Evolutionary conservation across 2,888 invertebrate species (phyloP), one percentile per base, ranked within the genome.

Genomic region (Himalopsyche japonica): DNA sequence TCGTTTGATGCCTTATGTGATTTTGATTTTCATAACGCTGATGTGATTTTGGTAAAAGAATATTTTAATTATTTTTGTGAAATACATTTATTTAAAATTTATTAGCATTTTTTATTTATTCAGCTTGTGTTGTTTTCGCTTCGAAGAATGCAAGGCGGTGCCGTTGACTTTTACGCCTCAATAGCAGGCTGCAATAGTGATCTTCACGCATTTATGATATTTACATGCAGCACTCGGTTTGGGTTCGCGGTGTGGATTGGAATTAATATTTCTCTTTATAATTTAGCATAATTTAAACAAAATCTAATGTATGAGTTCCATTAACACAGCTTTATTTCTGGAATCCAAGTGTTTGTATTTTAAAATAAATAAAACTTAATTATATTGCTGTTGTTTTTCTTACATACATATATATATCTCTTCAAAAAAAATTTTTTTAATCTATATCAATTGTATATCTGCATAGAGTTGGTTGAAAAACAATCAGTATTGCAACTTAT

Each of bases 271-370:
- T 77, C 24, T 37, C 34, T 77, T 37, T 32, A 37, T 77, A 32
- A 32, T 37, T 43, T 34, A 77, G 34, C 34, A 77, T 77, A 77
- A 34, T 77, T 77, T 77, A n/a, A 20, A 34, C 34, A 70, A 12
- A 77, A 77, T 24, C n/a, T 37, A 37, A 77, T 77, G 70, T 70
- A 32, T 20, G 57, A 57, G 80, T 70, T 30, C 79, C 37, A 79
- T 79, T 82, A 64, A 79, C 37, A 78, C 78, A 79, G 82, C 82
- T 79, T 79, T 70, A 47, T 80, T 83, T 83, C 80, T 76, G 49
- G 79, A 78, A 76, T 83, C 80, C 82, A 83, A 81, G 81, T 83
- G 81, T 85, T 85, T 85, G 83, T 85, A 85, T 85, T 80, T 43
- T 79, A 82, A 70, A 83, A 83, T 83, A 83, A 85, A 85, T 80